A percentile compares a stretch with the other conserved stretches of the same genome.
phyloP scores from a whole-genome alignment of 1,140 invertebrate genomes.

The Orius insidiosus region DNA sequence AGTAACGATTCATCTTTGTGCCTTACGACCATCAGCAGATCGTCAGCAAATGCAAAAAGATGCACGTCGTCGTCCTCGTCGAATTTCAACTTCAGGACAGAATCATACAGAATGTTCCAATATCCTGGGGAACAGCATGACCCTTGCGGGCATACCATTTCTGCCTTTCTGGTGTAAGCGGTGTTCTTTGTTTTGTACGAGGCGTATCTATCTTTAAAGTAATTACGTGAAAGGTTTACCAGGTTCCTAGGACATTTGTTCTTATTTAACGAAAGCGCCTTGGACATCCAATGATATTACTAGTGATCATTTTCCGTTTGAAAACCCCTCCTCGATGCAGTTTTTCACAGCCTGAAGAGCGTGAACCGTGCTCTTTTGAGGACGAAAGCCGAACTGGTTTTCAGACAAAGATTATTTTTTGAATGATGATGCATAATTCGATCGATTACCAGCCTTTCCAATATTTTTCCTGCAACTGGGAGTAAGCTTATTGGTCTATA shows the following conservation, averaged over 20 bases:
- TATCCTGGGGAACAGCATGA: neutral
- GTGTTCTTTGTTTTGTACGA: neutral
- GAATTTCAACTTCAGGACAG: neutral
- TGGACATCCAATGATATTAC: too few species aligned
- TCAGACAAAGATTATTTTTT: neutral
- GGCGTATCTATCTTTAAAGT: neutral
- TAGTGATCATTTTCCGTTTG: too few species aligned
- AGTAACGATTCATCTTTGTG: neutral
- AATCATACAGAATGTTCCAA: neutral
- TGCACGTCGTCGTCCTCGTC: neutral
- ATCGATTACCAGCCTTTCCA: constrained; percentile 5
- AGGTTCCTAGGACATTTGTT: neutral
- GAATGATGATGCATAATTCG: neutral
- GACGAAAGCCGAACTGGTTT: constrained; percentile 5
- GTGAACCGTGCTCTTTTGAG: constrained; percentile 1
- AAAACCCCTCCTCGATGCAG: neutral
- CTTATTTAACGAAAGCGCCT: neutral
- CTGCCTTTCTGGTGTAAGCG: neutral
- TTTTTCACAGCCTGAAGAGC: neutral
- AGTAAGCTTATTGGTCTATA: constrained; percentile 8
- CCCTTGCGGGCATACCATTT: neutral
- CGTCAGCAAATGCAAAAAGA: neutral
- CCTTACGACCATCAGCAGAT: neutral
- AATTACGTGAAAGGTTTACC: neutral
- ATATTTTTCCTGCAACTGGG: neutral